Conservation (phyloP, 64 coral and sea anemone genomes). For the Montipora capricornis region DNA sequence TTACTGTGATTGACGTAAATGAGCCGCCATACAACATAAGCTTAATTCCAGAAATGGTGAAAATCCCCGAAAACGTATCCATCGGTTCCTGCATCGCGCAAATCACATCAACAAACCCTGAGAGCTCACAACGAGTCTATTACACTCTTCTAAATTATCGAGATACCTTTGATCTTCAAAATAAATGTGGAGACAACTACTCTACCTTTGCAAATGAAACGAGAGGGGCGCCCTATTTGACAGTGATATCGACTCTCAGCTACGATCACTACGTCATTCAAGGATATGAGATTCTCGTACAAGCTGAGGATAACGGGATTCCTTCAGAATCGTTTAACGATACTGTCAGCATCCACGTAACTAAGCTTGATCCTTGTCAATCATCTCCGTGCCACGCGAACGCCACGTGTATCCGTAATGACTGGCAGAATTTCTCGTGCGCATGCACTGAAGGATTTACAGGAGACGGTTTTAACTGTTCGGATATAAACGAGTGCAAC, state of each 20-base stretch:
- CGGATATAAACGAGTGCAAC: constrained; percentile 70
- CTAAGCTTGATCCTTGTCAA: constrained; percentile 73
- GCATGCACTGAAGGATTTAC: constrained; percentile 60
- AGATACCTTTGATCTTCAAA: constrained; percentile 49
- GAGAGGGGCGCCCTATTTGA: constrained; percentile 30
- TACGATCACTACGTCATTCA: constrained; percentile 45
- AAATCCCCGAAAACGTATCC: constrained; percentile 74
- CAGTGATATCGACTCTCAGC: constrained; percentile 45
- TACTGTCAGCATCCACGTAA: constrained; percentile 50
- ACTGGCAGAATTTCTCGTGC: constrained; percentile 60
- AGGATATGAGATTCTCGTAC: constrained; percentile 53
- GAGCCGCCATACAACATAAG: constrained; percentile 64
- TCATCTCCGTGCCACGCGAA: constrained; percentile 62
- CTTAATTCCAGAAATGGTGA: constrained; percentile 34
- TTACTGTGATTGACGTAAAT: constrained; percentile 60
- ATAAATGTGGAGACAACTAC: constrained; percentile 28
- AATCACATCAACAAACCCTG: constrained; percentile 65
- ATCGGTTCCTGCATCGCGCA: constrained; percentile 69
- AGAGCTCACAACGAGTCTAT: constrained; percentile 48
- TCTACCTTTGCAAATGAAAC: background rate
- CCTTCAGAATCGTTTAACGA: constrained; percentile 57
- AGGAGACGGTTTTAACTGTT: constrained; percentile 67
- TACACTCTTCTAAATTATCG: constrained; percentile 61
- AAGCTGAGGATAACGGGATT: constrained; percentile 63
- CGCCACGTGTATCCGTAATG: constrained; percentile 65